Evolutionary conservation across 2,888 invertebrate genomes (phyloP), one percentile per base, ranked within the genome.

Genomic region (Erynnis tages): DNA sequence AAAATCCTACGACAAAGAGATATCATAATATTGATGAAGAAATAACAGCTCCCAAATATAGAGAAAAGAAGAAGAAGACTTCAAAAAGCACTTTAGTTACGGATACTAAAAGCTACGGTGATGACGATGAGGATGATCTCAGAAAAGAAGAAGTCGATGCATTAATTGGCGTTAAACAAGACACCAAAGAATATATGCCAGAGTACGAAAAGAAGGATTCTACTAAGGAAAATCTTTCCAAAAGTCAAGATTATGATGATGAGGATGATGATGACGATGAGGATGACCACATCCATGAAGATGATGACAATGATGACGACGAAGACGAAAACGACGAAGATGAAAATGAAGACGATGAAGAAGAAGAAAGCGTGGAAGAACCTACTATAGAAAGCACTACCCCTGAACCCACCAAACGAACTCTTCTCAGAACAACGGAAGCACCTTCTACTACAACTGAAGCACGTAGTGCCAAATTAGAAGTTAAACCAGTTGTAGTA

Each of bases 11-110:
- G 1, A 25, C 7, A 17, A 50, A 41, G 30, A 14, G 21, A 17
- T 29, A 38, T 29, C 45, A 56, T n/a, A n/a, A n/a, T n/a, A n/a
- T n/a, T n/a, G 21, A 45, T 19, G 23, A 63, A 25, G 10, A 23
- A 4, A 56, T 53, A 27, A 53, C 44, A 4, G 40, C 60, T 35
- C 81, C 84, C 6, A 82, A 79, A 59, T 83, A 79, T 50, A 76
- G 72, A 59, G 88, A 83, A 66, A 88, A 86, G 66, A 83, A 85
- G 62, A 87, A 76, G 41, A 88, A 87, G 59, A 72, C 70, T 8
- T 69, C 76, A 4, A 79, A 83, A 61, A 88, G 81, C 17, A 90
- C 90, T 2, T 63, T 85, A 53, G 83, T 90, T 1, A 90, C 89
- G 2, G 90, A 90, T 45, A 79, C 85, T 17, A 76, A 85, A 56